These are phyloP conservation scores for Menidia menidia DNA, from an alignment of 2,797 vertebrate genomes.

Conservation along the genomic window DNA sequence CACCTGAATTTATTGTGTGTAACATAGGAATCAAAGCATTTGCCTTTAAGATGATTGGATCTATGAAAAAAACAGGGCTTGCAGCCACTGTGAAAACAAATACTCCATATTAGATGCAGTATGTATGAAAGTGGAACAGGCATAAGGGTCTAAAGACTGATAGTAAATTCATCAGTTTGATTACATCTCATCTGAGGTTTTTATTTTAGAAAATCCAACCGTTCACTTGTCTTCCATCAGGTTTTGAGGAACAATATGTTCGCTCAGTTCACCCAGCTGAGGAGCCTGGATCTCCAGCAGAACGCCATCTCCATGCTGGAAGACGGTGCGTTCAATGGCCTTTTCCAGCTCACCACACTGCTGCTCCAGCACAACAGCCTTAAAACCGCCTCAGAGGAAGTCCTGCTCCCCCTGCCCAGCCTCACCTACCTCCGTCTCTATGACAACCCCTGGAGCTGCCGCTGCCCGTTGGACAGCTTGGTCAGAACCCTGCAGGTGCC, in stretches of 20 bases:
- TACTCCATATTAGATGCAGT: too few relatives aligned
- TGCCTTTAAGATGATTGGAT: too few relatives aligned
- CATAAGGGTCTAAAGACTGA: neutral
- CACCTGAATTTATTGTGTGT: too few relatives aligned
- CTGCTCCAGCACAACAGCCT: conserved; percentile 94
- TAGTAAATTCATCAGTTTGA: neutral
- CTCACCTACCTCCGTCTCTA: conserved; percentile 93
- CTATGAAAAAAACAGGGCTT: too few relatives aligned
- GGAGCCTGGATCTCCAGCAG: conserved; percentile 95
- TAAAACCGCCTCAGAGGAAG: conserved; percentile 86
- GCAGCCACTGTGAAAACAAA: too few relatives aligned
- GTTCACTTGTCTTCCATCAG: conserved; percentile 45
- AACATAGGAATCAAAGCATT: too few relatives aligned
- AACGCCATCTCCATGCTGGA: conserved; percentile 92
- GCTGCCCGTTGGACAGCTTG: conserved; percentile 90
- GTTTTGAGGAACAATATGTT: conserved; percentile 91
- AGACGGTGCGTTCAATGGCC: conserved; percentile 88
- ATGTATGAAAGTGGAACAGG: too few relatives aligned
- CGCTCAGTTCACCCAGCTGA: conserved; percentile 87
- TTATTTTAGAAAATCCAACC: neutral
- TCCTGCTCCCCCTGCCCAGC: conserved; percentile 87
- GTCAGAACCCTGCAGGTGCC: conserved; percentile 91
- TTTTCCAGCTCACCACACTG: conserved; percentile 90
- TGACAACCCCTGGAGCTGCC: conserved; percentile 95
- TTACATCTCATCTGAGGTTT: neutral